These are phyloP conservation scores for Colinus virginianus DNA, from an alignment of 2,113 vertebrate genomes.

Conservation along the genomic window DNA sequence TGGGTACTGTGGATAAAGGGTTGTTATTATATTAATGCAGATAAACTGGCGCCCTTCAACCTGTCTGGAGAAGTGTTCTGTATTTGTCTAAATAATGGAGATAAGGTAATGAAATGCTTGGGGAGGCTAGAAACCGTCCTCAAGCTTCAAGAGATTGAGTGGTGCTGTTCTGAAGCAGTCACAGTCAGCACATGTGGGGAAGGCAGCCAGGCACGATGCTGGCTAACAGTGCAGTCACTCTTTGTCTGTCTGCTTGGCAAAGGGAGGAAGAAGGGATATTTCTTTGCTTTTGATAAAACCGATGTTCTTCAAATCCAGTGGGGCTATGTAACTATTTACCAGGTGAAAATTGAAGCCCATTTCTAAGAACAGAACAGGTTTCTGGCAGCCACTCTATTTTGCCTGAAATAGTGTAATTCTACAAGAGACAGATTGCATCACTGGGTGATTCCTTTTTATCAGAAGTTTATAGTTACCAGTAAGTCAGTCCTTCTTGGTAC, in stretches of 20 bases:
- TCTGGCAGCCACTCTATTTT: neutral
- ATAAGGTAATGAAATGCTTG: slow-evolving; percentile 56
- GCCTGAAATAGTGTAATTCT: neutral
- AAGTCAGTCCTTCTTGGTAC: neutral
- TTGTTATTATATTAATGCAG: slow-evolving; percentile 48
- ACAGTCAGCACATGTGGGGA: neutral
- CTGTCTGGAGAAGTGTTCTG: slow-evolving; percentile 52
- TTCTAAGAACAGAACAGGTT: neutral
- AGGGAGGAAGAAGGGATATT: neutral
- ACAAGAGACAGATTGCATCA: neutral
- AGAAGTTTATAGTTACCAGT: neutral
- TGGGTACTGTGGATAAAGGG: slow-evolving; percentile 35
- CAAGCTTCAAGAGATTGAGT: neutral
- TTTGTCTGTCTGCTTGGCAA: neutral
- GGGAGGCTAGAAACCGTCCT: slow-evolving; percentile 21
- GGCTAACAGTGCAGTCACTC: neutral
- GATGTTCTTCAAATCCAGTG: neutral
- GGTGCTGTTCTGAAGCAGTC: neutral
- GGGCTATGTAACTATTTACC: neutral
- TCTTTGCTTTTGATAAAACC: neutral
- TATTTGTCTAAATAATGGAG: slow-evolving; percentile 42
- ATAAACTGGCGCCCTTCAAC: slow-evolving; percentile 62
- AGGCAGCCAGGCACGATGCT: neutral
- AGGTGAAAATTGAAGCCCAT: neutral
- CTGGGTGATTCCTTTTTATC: neutral